These are phyloP conservation scores for Eira barbara DNA, from an alignment of 2,113 vertebrate species.

Conservation along the genomic window DNA sequence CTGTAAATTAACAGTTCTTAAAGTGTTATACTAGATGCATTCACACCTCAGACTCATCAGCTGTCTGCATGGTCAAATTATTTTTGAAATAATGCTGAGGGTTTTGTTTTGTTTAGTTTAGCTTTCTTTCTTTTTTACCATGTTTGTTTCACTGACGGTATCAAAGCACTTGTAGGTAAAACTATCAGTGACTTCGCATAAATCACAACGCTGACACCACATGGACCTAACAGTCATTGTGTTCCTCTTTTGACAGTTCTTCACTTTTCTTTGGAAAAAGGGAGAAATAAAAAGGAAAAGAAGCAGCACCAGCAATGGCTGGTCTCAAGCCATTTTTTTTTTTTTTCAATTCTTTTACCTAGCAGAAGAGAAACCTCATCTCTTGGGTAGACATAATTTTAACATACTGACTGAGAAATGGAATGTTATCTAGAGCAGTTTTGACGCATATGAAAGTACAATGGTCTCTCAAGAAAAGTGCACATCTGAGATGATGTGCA, in stretches of 20 bases:
- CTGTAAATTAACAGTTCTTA: fast-evolving
- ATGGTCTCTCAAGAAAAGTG: not conserved
- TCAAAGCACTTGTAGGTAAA: not conserved
- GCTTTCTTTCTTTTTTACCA: not conserved
- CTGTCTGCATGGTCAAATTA: not conserved
- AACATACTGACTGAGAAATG: not conserved
- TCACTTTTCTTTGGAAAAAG: not conserved
- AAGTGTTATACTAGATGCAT: not conserved
- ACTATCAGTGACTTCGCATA: not conserved
- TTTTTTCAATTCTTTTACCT: not conserved
- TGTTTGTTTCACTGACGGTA: not conserved
- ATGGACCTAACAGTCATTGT: fast-evolving
- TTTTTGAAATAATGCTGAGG: not conserved
- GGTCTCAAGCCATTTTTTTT: not conserved
- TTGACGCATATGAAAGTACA: not conserved
- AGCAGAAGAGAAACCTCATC: not conserved
- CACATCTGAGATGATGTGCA: not conserved
- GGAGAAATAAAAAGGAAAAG: not conserved
- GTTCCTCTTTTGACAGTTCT: not conserved
- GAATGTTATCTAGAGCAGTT: not conserved
- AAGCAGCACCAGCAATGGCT: no score
- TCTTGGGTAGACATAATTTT: not conserved
- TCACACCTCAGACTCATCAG: not conserved
- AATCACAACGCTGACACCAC: not conserved
- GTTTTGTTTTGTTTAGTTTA: not conserved